phyloP scores from a whole-genome alignment of 2,797 vertebrate genomes.

The Chiloscyllium punctatum region DNA sequence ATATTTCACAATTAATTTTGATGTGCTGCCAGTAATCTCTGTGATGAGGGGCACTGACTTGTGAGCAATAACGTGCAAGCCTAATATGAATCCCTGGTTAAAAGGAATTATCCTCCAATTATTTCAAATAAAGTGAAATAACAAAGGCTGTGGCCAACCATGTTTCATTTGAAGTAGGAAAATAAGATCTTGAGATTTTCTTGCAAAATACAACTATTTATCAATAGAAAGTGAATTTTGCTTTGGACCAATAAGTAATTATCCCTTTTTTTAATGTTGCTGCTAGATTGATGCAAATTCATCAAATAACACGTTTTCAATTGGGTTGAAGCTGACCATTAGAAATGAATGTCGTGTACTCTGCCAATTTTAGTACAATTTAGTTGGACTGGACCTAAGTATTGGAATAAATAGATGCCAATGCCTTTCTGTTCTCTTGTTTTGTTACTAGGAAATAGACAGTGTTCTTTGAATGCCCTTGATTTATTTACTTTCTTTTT shows the following conservation, averaged over 20 bases:
- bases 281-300: neutral
- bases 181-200: neutral
- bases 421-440: neutral
- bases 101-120: constrained; percentile 23
- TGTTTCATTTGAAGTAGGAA: neutral
- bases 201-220: neutral
- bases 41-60: neutral
- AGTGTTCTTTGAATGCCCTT: neutral
- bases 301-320: neutral
- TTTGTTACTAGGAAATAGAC: neutral
- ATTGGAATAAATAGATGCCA: neutral
- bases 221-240: neutral
- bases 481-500: neutral
- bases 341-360: neutral
- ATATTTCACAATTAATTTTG: neutral
- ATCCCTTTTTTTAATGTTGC: too few relatives aligned
- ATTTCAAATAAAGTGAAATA: neutral
- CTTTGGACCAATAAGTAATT: neutral
- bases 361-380: neutral
- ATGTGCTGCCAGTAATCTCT: constrained; percentile 11
- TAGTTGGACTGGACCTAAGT: neutral
- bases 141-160: neutral
- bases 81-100: constrained; percentile 25
- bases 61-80: neutral
- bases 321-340: neutral